phyloP scores from a whole-genome alignment of 2,888 invertebrate species.

The Agonopterix alstromeriana region DNA sequence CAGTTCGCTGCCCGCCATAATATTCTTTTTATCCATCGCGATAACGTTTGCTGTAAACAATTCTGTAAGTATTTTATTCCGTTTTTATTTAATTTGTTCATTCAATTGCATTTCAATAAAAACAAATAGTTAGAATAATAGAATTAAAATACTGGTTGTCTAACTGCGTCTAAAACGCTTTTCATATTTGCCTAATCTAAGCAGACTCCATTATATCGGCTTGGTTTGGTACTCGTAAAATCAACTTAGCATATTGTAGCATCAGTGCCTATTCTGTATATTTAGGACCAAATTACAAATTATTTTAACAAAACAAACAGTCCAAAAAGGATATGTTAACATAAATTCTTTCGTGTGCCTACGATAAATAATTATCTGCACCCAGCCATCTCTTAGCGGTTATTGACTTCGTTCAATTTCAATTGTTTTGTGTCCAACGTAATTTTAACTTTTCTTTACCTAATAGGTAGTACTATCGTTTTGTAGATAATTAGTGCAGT shows the following conservation, averaged over 20 bases:
- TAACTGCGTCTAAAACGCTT: too few relatives aligned
- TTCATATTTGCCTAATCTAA: constrained; percentile 20
- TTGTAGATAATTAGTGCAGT: neutral
- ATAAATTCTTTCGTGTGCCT: constrained; percentile 1
- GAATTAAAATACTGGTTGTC: too few relatives aligned
- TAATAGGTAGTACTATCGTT: neutral
- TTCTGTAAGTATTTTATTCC: constrained; percentile 50
- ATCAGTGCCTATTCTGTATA: neutral
- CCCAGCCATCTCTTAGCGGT: constrained; percentile 32
- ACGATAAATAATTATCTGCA: constrained; percentile 16
- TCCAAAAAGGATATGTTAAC: neutral
- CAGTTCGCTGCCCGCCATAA: constrained; percentile 59
- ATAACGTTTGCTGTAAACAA: constrained; percentile 64
- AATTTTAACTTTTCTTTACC: neutral
- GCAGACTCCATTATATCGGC: constrained; percentile 58
- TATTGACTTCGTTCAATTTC: constrained; percentile 41
- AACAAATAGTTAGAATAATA: too few relatives aligned
- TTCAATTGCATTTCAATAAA: too few relatives aligned
- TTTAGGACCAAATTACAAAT: neutral
- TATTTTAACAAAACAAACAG: neutral
- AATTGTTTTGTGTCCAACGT: constrained; percentile 4
- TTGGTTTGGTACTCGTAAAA: constrained; percentile 23
- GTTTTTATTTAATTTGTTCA: neutral
- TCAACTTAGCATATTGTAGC: neutral
- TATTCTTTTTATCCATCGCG: constrained; percentile 49